These are phyloP conservation scores for Sprattus sprattus DNA, from an alignment of 2,113 vertebrate species.

Conservation along the genomic window DNA sequence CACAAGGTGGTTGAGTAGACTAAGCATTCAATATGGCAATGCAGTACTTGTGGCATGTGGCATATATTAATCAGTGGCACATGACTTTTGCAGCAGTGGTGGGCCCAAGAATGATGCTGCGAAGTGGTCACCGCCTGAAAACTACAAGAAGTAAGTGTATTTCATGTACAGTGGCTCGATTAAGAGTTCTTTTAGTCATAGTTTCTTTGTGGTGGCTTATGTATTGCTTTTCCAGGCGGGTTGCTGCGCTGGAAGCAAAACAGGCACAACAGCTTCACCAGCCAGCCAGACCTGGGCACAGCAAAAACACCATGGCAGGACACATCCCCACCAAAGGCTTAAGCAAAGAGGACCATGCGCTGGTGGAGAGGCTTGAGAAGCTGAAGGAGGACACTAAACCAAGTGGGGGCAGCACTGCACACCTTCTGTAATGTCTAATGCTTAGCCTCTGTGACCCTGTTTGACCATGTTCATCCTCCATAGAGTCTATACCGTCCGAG, in stretches of 20 bases:
- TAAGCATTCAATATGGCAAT: not conserved
- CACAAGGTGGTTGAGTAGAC: constrained; percentile 74
- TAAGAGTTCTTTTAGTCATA: not conserved
- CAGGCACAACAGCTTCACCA: constrained; percentile 64
- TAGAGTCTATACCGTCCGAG: constrained; percentile 83
- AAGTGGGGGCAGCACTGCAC: constrained; percentile 70
- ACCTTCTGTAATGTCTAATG: not conserved
- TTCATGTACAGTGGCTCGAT: not conserved
- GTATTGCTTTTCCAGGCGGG: constrained; percentile 68
- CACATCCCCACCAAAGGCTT: constrained; percentile 63
- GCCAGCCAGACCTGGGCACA: constrained; percentile 50
- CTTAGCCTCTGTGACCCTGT: not conserved
- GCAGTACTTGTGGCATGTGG: not conserved
- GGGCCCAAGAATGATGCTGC: constrained; percentile 61
- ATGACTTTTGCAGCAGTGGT: constrained; percentile 67
- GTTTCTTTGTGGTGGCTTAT: not conserved
- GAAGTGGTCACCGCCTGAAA: constrained; percentile 88
- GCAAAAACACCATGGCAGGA: constrained; percentile 42
- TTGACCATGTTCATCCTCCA: not conserved
- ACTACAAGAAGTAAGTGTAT: constrained; percentile 86
- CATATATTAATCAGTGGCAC: not conserved
- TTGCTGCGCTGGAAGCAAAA: constrained; percentile 87
- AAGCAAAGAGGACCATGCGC: constrained; percentile 82
- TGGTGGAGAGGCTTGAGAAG: constrained; percentile 86
- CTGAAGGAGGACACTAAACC: constrained; percentile 84